A percentile compares a stretch with the other conserved stretches of the same genome.
These are phyloP conservation scores for Drosophila mettleri DNA, from an alignment of 2,888 invertebrate genomes.

Conservation along the genomic window DNA sequence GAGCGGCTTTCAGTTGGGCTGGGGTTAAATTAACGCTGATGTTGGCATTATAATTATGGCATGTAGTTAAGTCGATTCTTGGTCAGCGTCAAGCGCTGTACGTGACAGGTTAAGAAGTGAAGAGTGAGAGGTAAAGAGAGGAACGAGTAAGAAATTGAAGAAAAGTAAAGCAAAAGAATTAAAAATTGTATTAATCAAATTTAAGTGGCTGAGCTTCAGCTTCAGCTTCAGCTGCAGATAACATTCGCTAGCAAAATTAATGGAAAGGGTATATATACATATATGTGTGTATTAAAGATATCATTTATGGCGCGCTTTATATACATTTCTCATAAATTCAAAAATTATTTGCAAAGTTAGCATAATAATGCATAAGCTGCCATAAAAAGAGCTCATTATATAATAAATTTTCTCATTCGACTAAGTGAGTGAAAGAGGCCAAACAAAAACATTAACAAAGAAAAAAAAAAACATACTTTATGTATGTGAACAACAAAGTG, in stretches of 20 bases:
- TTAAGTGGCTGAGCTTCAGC: conserved; percentile 16
- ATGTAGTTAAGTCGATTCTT: conserved; percentile 63
- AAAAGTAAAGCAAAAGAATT: conserved; percentile 18
- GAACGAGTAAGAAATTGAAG: background rate
- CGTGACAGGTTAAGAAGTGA: conserved; percentile 40
- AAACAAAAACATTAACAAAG: conserved; percentile 59
- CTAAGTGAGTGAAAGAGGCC: conserved; percentile 50
- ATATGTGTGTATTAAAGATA: background rate
- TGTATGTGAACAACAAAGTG: conserved; percentile 27
- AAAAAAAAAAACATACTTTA: background rate
- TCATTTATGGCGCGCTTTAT: background rate
- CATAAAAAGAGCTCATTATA: conserved; percentile 28
- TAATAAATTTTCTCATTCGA: conserved; percentile 48
- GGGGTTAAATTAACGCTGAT: conserved; percentile 67
- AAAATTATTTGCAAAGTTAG: conserved; percentile 6
- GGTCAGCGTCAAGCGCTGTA: conserved; percentile 16
- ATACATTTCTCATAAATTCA: background rate
- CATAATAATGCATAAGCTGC: background rate
- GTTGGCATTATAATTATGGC: conserved; percentile 75
- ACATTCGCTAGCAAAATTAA: background rate
- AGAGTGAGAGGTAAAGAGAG: conserved; percentile 4
- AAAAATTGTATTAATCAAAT: conserved; percentile 42
- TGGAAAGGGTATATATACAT: too few relatives aligned
- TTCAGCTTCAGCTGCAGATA: background rate
- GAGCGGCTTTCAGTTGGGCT: conserved; percentile 27